phyloP scores from a whole-genome alignment of 2,797 vertebrate genomes.

The Masticophis lateralis region DNA sequence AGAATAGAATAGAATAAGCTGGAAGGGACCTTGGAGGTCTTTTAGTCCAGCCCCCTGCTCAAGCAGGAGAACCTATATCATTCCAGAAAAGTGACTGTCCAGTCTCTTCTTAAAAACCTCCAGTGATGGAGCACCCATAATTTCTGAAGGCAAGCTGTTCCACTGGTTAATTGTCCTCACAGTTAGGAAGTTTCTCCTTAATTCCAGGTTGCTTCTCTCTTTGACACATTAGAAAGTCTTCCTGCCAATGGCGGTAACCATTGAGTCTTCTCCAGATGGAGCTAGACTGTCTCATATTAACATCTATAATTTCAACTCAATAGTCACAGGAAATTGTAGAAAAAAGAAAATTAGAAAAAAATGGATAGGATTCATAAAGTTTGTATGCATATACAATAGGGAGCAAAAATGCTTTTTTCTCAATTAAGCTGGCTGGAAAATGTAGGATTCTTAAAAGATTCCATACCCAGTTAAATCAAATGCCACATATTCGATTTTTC shows the following conservation, averaged over 20 bases:
- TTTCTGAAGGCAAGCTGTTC: too few species aligned
- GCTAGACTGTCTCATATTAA: background rate
- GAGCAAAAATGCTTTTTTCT: background rate
- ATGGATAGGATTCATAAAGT: background rate
- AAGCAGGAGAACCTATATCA: too few species aligned
- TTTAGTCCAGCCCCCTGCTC: too few species aligned
- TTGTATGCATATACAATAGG: background rate
- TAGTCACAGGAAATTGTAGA: background rate
- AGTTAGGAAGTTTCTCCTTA: too few species aligned
- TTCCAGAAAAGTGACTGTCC: too few species aligned
- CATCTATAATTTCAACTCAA: background rate
- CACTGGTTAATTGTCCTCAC: too few species aligned
- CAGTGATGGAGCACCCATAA: too few species aligned
- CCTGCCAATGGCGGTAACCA: background rate
- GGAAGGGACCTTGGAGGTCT: too few species aligned
- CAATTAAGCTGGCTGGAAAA: background rate
- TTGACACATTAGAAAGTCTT: background rate
- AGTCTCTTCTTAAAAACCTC: too few species aligned
- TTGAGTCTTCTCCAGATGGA: background rate
- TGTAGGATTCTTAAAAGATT: background rate
- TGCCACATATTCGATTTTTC: background rate
- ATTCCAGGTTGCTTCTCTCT: too few species aligned
- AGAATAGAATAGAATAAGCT: too few species aligned
- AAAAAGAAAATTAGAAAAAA: background rate
- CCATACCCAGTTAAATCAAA: background rate